Conservation (phyloP, 1,140 invertebrate species). For the Drosophila aff. region DNA sequence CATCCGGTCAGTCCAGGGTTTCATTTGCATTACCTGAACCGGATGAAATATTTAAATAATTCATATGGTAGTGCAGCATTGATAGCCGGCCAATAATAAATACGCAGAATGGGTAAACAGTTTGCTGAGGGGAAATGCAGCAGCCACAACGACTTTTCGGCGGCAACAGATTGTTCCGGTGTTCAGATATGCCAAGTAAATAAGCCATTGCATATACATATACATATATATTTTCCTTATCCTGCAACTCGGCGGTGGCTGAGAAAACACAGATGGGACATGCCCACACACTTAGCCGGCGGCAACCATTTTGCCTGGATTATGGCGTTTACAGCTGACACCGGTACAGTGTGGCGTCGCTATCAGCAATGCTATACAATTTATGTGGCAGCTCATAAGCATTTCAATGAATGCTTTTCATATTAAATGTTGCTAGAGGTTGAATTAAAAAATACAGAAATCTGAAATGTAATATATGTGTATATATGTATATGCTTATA, state of each 20-base stretch:
- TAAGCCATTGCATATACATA: conserved; percentile 28
- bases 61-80: conserved; percentile 23
- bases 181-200: conserved; percentile 25
- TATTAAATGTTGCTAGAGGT: neutral
- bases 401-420: neutral
- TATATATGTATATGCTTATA: no score
- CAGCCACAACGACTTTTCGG: conserved; percentile 10
- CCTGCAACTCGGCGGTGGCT: conserved; percentile 14
- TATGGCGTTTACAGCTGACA: conserved; percentile 29
- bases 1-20: neutral
- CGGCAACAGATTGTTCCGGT: conserved; percentile 33
- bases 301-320: conserved; percentile 37
- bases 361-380: neutral
- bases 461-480: neutral
- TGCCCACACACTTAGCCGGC: neutral
- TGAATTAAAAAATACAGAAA: neutral
- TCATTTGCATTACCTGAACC: conserved; percentile 7
- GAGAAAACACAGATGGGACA: conserved; percentile 49
- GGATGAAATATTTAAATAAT: conserved; percentile 31
- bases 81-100: conserved; percentile 48
- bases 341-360: conserved; percentile 14
- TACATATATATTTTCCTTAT: conserved; percentile 16
- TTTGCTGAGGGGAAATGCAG: neutral
- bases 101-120: conserved; percentile 40
- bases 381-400: neutral